Base-by-base conservation (phyloP, 1,140 invertebrate genomes). In the Eubasilissa regina region DNA sequence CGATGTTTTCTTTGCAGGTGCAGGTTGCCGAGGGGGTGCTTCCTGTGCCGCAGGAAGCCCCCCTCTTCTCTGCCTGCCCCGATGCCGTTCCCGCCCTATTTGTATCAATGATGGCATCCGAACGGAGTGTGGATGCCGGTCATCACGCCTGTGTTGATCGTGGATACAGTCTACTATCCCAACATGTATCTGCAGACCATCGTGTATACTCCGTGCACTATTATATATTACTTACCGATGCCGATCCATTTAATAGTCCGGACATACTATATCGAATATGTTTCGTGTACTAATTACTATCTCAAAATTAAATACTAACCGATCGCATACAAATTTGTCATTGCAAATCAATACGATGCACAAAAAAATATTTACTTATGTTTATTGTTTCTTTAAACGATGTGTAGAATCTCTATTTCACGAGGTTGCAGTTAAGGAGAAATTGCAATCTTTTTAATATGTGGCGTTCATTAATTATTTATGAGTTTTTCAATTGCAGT, bases 21-120 rank as follows among this genome's bases (percentile, higher is more conserved):
- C n/a, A 55, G 19, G 53, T 17, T 17, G n/a, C 53, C 53, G 53
- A 17, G n/a, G n/a, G 53, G 53, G 53, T 55, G 53, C n/a, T 55
- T 55, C 8, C 53, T 55, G n/a, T 55, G 53, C 53, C 6, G 53
- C n/a, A 55, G 53, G 53, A 55, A 55, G 53, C 53, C 53, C 53
- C 53, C 53, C 19, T 55, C n/a, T 17, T 17, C 53, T 9, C 7
- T 55, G n/a, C 53, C 53, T 0, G 53, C 53, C 53, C 53, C n/a
- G 6, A 4, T 17, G 53, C 53, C 53, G n/a, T 55, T 8, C 13
- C 53, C 53, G 8, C 53, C 53, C 53, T 55, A 55, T 17, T 17
- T 13, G 53, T 15, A 55, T 17, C 53, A 55, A 55, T 55, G 53
- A 55, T 55, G 53, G 53, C 53, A 55, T n/a, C 53, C 53, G 6